Conservation (phyloP, 2,113 vertebrate genomes). For the Nothobranchius kuhntae region DNA sequence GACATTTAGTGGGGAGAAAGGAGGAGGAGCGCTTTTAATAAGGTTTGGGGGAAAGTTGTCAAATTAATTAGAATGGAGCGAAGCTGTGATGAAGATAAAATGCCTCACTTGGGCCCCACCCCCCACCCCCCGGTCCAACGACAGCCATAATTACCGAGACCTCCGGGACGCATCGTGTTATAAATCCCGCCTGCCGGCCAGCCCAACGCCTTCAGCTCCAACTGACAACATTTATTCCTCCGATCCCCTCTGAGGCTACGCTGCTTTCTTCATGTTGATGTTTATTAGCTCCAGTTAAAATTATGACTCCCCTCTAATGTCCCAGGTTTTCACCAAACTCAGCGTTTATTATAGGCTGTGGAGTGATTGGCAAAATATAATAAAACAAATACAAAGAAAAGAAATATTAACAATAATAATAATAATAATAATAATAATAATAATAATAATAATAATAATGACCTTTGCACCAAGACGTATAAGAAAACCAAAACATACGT, state of each 20-base stretch:
- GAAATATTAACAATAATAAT: neutral
- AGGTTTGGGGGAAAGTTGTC: slow-evolving; percentile 76
- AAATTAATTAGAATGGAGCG: slow-evolving; percentile 80
- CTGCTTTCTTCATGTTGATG: slow-evolving; percentile 47
- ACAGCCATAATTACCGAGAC: slow-evolving; percentile 77
- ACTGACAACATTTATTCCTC: slow-evolving; percentile 61
- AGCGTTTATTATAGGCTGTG: neutral
- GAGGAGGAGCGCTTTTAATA: slow-evolving; percentile 60
- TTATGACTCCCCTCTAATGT: slow-evolving; percentile 39
- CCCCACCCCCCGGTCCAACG: slow-evolving; percentile 49
- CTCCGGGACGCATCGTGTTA: slow-evolving; percentile 74
- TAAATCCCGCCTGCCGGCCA: slow-evolving; percentile 73
- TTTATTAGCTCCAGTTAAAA: slow-evolving; percentile 46
- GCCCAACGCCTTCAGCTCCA: slow-evolving; percentile 54
- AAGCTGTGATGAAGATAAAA: slow-evolving; percentile 80
- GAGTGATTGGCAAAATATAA: neutral
- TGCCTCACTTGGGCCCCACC: slow-evolving; percentile 53
- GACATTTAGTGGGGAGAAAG: slow-evolving; percentile 27
- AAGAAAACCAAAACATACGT: no score
- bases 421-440: no score
- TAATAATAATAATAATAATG: no score
- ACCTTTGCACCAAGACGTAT: no score
- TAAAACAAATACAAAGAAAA: neutral
- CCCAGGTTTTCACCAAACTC: neutral
- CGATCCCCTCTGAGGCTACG: slow-evolving; percentile 31